Conservation (phyloP, 2,888 invertebrate species). For the Mythimna pallens region DNA sequence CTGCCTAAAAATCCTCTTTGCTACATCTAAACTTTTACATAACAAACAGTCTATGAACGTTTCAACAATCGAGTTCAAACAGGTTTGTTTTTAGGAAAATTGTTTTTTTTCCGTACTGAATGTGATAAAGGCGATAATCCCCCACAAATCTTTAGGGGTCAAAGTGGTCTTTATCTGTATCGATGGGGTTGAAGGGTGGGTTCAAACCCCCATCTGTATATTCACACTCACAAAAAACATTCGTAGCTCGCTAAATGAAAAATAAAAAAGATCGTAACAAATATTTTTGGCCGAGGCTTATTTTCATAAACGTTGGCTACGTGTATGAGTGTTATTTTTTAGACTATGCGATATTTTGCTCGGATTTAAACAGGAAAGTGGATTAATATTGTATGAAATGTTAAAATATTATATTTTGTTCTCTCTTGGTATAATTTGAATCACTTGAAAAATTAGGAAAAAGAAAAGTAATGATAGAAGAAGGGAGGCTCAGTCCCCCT, state of each 20-base stretch:
- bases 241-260: slow-evolving; percentile 49
- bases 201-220: slow-evolving; percentile 50
- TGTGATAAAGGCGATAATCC: slow-evolving; percentile 58
- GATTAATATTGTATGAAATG: slow-evolving; percentile 7
- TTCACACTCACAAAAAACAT: slow-evolving; percentile 55
- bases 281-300: slow-evolving; percentile 42
- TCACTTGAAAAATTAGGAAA: background rate
- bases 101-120: slow-evolving; percentile 43
- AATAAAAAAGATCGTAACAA: slow-evolving; percentile 49
- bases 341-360: slow-evolving; percentile 8
- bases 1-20: background rate
- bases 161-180: slow-evolving; percentile 63
- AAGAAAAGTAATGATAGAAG: background rate
- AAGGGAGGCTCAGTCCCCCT: background rate
- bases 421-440: background rate
- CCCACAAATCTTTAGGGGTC: slow-evolving; percentile 64
- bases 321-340: slow-evolving; percentile 27
- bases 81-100: slow-evolving; percentile 40
- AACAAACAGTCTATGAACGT: slow-evolving; percentile 25
- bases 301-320: slow-evolving; percentile 37
- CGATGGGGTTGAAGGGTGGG: slow-evolving; percentile 59
- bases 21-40: slow-evolving; percentile 12
- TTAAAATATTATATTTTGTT: background rate
- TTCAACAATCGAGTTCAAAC: slow-evolving; percentile 37
- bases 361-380: slow-evolving; percentile 22